Evolutionary conservation across 2,888 invertebrate genomes (phyloP).

Genomic region (Trilocha varians): DNA sequence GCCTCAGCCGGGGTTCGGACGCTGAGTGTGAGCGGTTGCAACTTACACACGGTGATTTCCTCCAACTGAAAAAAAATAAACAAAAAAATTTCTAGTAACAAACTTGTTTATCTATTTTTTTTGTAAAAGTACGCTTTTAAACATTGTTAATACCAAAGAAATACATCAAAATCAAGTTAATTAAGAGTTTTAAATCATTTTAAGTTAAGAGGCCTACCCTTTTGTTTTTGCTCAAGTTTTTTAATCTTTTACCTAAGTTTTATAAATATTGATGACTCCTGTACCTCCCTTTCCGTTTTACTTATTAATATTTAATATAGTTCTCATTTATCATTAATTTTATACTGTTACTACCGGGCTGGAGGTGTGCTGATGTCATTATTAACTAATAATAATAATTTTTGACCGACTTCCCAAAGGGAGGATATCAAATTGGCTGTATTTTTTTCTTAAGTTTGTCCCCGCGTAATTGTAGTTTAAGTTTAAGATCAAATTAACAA

Average conservation of each 20-base stretch:
- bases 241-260: conserved; percentile 11
- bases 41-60: too few relatives aligned
- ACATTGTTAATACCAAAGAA: too few relatives aligned
- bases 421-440: background rate
- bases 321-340: conserved; percentile 41
- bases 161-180: too few relatives aligned
- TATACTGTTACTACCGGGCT: conserved; percentile 51
- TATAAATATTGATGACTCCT: conserved; percentile 30
- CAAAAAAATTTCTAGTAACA: too few relatives aligned
- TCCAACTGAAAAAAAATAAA: too few relatives aligned
- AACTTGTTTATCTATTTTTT: too few relatives aligned
- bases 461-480: too few relatives aligned
- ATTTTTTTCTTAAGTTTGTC: background rate
- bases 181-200: too few relatives aligned
- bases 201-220: background rate
- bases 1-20: too few relatives aligned
- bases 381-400: conserved; percentile 35
- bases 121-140: too few relatives aligned
- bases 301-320: conserved; percentile 38
- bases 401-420: background rate
- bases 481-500: too few relatives aligned
- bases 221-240: background rate
- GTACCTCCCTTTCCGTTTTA: conserved; percentile 37
- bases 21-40: too few relatives aligned
- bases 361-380: conserved; percentile 44